Percentiles rank a stretch among this genome's conserved stretches.
phyloP scores from a whole-genome alignment of 2,113 vertebrate species.

The Oceanites oceanicus region DNA sequence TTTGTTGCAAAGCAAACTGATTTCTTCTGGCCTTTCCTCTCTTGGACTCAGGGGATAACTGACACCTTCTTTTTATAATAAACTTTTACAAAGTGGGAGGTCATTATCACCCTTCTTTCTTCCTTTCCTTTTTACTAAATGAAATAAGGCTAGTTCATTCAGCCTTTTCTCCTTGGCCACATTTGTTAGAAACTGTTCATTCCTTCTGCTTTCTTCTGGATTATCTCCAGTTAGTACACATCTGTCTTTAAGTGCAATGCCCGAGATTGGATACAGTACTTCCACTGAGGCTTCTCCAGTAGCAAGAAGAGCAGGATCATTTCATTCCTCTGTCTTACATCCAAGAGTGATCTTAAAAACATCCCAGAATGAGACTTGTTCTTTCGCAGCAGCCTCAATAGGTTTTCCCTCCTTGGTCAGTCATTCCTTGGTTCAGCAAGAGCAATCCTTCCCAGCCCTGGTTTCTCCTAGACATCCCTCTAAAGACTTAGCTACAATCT shows the following conservation, averaged over 20 bases:
- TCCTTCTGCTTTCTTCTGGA: neutral
- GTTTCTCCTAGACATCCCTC: neutral
- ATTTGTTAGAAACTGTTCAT: neutral
- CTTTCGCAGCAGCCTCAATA: neutral
- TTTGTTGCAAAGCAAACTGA: neutral
- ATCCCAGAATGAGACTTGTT: neutral
- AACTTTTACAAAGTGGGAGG: neutral
- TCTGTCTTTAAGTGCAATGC: neutral
- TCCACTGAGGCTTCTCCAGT: neutral
- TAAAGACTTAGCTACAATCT: neutral
- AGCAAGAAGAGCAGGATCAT: constrained; percentile 61
- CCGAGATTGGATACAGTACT: neutral
- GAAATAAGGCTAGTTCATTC: neutral
- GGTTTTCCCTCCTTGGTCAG: neutral
- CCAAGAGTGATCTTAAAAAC: neutral
- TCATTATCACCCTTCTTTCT: neutral
- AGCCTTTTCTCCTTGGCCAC: neutral
- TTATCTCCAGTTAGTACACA: neutral
- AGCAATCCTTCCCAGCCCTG: neutral
- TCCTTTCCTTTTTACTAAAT: neutral
- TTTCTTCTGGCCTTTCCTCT: neutral
- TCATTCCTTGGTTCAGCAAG: neutral
- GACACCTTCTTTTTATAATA: neutral
- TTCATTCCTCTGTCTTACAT: constrained; percentile 5
- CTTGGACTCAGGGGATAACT: neutral